A percentile compares a stretch with the other conserved stretches of the same genome.
phyloP scores from a whole-genome alignment of 2,888 invertebrate genomes.

The Rhogogaster chlorosoma region DNA sequence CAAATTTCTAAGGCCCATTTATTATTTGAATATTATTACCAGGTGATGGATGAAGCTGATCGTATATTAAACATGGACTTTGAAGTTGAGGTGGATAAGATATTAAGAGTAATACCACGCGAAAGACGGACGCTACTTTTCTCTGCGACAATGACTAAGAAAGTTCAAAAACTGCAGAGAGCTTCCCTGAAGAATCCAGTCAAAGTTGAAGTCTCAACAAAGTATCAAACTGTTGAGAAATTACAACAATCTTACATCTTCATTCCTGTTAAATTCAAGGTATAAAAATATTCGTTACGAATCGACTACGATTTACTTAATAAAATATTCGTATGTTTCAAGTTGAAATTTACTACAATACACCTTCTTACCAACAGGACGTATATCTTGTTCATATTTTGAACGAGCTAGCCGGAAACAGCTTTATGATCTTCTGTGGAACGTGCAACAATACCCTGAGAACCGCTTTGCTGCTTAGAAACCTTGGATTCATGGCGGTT shows the following conservation, averaged over 20 bases:
- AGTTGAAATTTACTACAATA: background rate
- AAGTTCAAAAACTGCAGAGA: slow-evolving; percentile 96
- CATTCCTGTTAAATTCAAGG: slow-evolving; percentile 97
- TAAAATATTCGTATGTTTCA: background rate
- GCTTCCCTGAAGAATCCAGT: slow-evolving; percentile 97
- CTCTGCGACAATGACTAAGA: slow-evolving; percentile 99
- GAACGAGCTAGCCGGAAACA: slow-evolving; percentile 96
- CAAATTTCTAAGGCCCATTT: slow-evolving; percentile 1
- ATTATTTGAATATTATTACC: slow-evolving; percentile 51
- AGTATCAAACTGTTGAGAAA: slow-evolving; percentile 99
- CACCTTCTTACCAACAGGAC: slow-evolving; percentile 82
- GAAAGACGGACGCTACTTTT: slow-evolving; percentile 96
- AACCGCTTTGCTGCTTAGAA: slow-evolving; percentile 92
- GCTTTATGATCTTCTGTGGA: slow-evolving; percentile 97
- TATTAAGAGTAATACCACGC: slow-evolving; percentile 93
- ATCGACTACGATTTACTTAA: too few relatives aligned
- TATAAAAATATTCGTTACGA: slow-evolving; percentile 70
- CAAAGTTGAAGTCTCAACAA: slow-evolving; percentile 96
- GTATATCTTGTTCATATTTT: slow-evolving; percentile 97
- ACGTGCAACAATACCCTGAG: slow-evolving; percentile 96
- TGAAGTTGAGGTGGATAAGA: slow-evolving; percentile 98
- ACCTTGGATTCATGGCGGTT: slow-evolving; percentile 95
- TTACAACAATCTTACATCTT: slow-evolving; percentile 97
- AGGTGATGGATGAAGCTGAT: slow-evolving; percentile 99
- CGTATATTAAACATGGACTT: slow-evolving; percentile 99